Evolutionary conservation across 2,797 vertebrate species (phyloP).

Genomic region (Mormyrops attenuatus): DNA sequence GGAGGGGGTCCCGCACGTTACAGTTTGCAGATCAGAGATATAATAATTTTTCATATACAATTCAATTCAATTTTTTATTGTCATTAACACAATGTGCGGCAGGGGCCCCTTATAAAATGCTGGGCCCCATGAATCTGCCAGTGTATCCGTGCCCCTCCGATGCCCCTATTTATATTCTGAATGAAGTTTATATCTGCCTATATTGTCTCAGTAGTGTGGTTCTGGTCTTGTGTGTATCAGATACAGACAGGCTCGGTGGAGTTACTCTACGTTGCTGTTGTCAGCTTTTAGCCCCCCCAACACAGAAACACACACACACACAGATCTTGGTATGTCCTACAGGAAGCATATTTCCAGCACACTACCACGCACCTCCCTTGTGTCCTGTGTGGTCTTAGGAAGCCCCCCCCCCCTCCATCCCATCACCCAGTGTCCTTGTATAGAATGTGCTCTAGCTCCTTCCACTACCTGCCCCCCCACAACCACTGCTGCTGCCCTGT

Average conservation of each 20-base stretch:
- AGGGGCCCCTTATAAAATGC: not conserved
- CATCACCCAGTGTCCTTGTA: not conserved
- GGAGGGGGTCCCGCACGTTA: not conserved
- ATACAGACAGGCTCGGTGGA: not conserved
- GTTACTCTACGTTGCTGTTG: not conserved
- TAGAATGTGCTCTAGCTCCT: not conserved
- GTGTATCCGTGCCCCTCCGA: not conserved
- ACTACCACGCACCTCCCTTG: not conserved
- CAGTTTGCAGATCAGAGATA: not conserved
- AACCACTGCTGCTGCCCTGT: not conserved
- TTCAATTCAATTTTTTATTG: not conserved
- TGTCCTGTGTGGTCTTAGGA: not conserved
- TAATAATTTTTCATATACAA: not conserved
- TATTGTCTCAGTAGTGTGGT: not conserved
- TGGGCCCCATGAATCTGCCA: not conserved
- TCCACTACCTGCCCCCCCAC: slow-evolving; percentile 16
- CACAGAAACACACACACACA: not conserved
- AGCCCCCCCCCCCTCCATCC: not conserved
- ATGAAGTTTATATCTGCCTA: not conserved
- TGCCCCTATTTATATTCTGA: not conserved
- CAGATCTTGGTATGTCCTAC: not conserved
- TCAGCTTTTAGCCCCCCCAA: not conserved
- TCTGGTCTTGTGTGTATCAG: not conserved
- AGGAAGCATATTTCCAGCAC: not conserved
- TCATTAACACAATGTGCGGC: not conserved